Evolutionary conservation across 2,888 invertebrate genomes (phyloP).

Genomic region (Chalcis sispes): DNA sequence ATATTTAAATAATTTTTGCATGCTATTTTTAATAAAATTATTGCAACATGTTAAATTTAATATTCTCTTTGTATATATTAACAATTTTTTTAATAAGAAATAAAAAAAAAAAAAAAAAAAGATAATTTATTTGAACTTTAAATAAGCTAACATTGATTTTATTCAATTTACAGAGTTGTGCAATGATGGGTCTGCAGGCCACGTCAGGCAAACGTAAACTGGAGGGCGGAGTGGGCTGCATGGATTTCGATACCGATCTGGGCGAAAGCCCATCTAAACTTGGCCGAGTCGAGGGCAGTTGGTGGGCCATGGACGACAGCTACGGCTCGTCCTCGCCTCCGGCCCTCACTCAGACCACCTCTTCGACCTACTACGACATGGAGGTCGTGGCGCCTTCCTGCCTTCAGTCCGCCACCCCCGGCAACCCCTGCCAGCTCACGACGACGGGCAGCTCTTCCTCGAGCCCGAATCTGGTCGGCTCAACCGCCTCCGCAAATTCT

Average conservation of each 20-base stretch:
- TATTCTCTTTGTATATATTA: no score
- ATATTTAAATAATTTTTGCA: no score
- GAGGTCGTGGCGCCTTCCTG: constrained; percentile 68
- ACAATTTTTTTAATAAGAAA: no score
- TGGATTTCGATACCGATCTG: constrained; percentile 78
- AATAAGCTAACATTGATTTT: not conserved
- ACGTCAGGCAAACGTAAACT: constrained; percentile 84
- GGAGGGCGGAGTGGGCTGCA: constrained; percentile 77
- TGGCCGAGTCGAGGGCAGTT: constrained; percentile 74
- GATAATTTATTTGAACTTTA: no score
- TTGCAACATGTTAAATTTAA: no score
- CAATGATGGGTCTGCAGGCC: constrained; percentile 87
- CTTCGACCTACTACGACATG: constrained; percentile 72
- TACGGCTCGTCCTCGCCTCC: constrained; percentile 62
- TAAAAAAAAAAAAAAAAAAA: no score
- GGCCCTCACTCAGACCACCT: constrained; percentile 59
- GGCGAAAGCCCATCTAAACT: constrained; percentile 80
- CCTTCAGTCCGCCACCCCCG: constrained; percentile 63
- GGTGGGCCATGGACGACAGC: constrained; percentile 75
- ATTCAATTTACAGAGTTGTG: constrained; percentile 78
- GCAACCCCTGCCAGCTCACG: constrained; percentile 66
- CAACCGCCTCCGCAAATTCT: constrained; percentile 58
- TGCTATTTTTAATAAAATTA: no score
- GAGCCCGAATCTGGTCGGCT: constrained; percentile 53
- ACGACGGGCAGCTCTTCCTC: not conserved